Conservation (phyloP, 1,140 invertebrate genomes). For the Hydropsyche tenuis region DNA sequence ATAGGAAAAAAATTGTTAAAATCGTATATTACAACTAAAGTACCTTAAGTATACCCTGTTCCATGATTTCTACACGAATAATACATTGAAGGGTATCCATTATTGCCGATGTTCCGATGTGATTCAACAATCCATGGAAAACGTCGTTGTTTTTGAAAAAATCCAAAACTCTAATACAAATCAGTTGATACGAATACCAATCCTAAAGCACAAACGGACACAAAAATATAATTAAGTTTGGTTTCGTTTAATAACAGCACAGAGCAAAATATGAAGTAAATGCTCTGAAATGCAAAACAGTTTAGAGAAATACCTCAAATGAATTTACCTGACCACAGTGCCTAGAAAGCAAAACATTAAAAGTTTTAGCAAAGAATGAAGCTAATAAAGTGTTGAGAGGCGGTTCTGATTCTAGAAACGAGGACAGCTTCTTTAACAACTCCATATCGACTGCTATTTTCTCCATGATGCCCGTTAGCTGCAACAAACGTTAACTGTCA, state of each 20-base stretch:
- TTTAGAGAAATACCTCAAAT: neutral
- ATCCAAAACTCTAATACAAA: conserved; percentile 88
- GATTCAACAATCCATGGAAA: conserved; percentile 83
- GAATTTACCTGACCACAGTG: conserved; percentile 40
- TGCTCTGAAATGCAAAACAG: no score
- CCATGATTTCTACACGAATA: conserved; percentile 82
- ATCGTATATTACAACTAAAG: neutral
- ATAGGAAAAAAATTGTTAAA: conserved; percentile 43
- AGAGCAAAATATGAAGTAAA: neutral
- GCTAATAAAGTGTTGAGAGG: conserved; percentile 92
- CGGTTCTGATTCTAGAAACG: conserved; percentile 85
- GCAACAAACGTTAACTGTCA: conserved; percentile 55
- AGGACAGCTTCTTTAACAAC: conserved; percentile 84
- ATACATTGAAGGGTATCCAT: conserved; percentile 92
- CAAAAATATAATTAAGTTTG: conserved; percentile 1
- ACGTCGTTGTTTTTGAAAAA: conserved; percentile 87
- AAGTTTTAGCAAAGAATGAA: conserved; percentile 94
- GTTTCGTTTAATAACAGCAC: neutral
- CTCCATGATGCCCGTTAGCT: conserved; percentile 86
- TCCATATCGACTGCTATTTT: conserved; percentile 78
- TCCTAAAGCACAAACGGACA: conserved; percentile 66
- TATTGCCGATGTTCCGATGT: conserved; percentile 93
- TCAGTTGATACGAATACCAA: conserved; percentile 90
- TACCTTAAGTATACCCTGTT: conserved; percentile 84
- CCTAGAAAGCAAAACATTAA: conserved; percentile 83